Base-by-base conservation (phyloP, 2,888 invertebrate species). In the Merodon equestris region DNA sequence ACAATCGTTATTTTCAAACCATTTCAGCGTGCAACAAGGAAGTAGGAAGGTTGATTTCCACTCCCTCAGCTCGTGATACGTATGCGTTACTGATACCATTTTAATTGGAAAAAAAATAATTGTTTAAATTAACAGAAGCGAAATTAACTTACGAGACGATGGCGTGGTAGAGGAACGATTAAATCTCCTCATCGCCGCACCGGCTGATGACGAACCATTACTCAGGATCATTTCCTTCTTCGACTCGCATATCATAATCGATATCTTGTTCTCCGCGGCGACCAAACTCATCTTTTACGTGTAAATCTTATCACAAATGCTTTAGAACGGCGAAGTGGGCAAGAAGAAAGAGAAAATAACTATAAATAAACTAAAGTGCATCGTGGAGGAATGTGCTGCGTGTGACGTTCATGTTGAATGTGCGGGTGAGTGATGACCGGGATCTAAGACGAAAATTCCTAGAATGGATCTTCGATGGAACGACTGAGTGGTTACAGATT, bases 161-260 rank as follows among this genome's bases (percentile, higher is more conserved):
- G 40, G 12, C 14, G 50, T 18, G 7, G 60, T 45, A n/a, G 71
- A 66, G 13, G 18, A 15, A 5, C 19, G 13, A 1, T 66, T 47
- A 13, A 61, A 66, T 64, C 74, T 64, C 42, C 63, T 58, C 42
- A 75, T 15, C 13, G 66, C 64, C 44, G 71, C 64, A 4, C 27
- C 27, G 7, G 7, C 27, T 27, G 27, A 27, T 27, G 27, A 27
- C 10, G 70, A 15, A 12, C 18, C 54, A 56, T 75, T 81, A 56
- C 61, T 79, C 64, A 82, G 71, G 54, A 79, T 66, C 81, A 82
- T 66, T 72, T 83, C 81, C 79, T 82, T 83, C 54, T 82, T 82
- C 38, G 83, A 70, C 66, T 83, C 83, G 73, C 81, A 81, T 60
- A 83, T 82, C 79, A 81, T 81, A 63, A 83, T 81, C 71, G 82